Percentiles rank a stretch among this genome's conserved stretches.
These are phyloP conservation scores for Aphidoletes aphidimyza DNA, from an alignment of 2,888 invertebrate species.

Conservation along the genomic window DNA sequence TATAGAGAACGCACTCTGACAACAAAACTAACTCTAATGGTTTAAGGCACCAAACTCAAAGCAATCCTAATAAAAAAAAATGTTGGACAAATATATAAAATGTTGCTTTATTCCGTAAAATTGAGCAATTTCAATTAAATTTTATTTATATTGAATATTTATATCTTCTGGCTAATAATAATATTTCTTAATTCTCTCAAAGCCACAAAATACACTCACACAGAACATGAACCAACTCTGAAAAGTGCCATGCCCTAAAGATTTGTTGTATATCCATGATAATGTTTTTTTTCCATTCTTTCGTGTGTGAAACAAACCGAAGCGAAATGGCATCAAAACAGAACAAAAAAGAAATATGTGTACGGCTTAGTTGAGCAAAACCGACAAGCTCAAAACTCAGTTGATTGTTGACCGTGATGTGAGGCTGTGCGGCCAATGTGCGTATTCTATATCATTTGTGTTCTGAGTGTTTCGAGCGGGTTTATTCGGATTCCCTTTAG, in stretches of 20 bases:
- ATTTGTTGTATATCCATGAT: constrained; percentile 6
- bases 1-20: not conserved
- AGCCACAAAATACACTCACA: too few species aligned
- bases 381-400: constrained; percentile 11
- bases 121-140: too few species aligned
- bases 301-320: not conserved
- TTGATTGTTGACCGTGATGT: constrained; percentile 51
- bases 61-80: too few species aligned
- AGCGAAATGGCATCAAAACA: constrained; percentile 43
- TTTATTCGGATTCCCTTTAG: too few species aligned
- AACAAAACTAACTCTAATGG: not conserved
- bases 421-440: not conserved
- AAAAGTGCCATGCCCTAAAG: not conserved
- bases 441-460: not conserved
- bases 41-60: not conserved
- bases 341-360: constrained; percentile 22
- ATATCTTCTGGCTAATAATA: too few species aligned
- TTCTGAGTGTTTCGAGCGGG: not conserved
- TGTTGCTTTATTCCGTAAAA: too few species aligned
- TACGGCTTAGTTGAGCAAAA: not conserved
- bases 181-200: too few species aligned
- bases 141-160: too few species aligned
- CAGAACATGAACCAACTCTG: too few species aligned
- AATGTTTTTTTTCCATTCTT: too few species aligned
- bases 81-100: too few species aligned